Conservation (phyloP, 2,888 invertebrate genomes). For the Drosophila hamatofila region DNA sequence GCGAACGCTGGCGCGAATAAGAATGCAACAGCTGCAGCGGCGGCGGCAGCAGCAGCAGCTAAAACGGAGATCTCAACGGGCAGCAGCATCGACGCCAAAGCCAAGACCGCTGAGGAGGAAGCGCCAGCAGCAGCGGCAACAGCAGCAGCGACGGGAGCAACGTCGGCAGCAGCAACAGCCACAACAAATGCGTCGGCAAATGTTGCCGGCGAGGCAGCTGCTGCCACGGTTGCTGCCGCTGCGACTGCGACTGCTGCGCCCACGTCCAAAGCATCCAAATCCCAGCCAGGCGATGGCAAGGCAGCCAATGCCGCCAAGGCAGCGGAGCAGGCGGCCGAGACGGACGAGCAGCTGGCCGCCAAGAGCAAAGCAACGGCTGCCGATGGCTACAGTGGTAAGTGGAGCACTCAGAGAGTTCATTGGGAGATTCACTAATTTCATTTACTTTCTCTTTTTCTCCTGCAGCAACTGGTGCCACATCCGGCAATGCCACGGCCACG, state of each 20-base stretch:
- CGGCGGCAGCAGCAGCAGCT: constrained; percentile 23
- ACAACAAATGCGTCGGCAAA: constrained; percentile 1
- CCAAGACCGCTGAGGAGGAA: constrained; percentile 49
- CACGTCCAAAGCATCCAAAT: constrained; percentile 36
- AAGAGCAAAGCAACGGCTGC: constrained; percentile 38
- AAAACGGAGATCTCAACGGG: constrained; percentile 62
- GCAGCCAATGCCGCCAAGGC: constrained; percentile 11
- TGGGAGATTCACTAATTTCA: not conserved
- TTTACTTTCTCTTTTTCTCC: not conserved
- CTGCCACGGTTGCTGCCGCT: constrained; percentile 62
- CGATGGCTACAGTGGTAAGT: constrained; percentile 53
- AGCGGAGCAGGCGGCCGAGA: not conserved
- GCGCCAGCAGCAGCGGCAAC: constrained; percentile 47
- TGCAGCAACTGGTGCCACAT: constrained; percentile 15
- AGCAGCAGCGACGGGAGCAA: constrained; percentile 32
- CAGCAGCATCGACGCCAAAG: constrained; percentile 55
- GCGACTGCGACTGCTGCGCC: constrained; percentile 51
- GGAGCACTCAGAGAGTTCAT: not conserved
- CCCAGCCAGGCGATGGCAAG: constrained; percentile 22
- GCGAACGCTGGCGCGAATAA: constrained; percentile 8
- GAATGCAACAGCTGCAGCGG: constrained; percentile 28
- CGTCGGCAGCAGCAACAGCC: constrained; percentile 8
- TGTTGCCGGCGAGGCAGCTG: constrained; percentile 62
- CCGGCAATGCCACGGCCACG: constrained; percentile 48
- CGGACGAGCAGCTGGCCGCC: constrained; percentile 27